Percentiles rank a stretch among this genome's conserved stretches.
These are phyloP conservation scores for Sarcoramphus papa DNA, from an alignment of 2,797 vertebrate genomes.

Conservation along the genomic window DNA sequence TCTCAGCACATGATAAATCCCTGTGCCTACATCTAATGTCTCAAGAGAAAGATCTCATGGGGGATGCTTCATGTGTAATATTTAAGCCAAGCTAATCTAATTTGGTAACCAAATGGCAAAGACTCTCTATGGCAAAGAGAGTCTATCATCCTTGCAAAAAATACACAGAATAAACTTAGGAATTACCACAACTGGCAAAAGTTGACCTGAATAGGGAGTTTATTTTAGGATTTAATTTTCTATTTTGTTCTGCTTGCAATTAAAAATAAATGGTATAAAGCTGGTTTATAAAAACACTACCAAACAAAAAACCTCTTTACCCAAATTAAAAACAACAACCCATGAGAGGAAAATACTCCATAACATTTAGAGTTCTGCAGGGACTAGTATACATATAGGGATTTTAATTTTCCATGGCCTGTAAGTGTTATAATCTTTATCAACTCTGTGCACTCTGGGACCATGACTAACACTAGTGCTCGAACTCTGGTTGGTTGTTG, in stretches of 20 bases:
- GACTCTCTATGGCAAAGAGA: neutral
- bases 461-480: neutral
- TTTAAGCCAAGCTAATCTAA: neutral
- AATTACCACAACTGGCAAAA: neutral
- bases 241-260: constrained; percentile 23
- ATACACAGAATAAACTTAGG: neutral
- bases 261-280: constrained; percentile 32
- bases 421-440: constrained; percentile 37
- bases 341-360: neutral
- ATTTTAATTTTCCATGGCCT: constrained; percentile 45
- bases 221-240: constrained; percentile 46
- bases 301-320: constrained; percentile 43
- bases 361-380: constrained; percentile 49
- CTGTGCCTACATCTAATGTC: neutral
- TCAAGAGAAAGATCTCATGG: neutral
- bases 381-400: constrained; percentile 3
- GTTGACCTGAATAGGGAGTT: neutral
- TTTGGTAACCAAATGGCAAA: neutral
- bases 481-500: neutral
- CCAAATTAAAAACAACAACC: constrained; percentile 27
- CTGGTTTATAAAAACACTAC: constrained; percentile 40
- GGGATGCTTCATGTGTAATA: neutral
- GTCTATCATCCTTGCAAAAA: neutral
- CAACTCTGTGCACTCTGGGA: neutral
- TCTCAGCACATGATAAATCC: neutral